These are phyloP conservation scores for Platycheirus albimanus DNA, from an alignment of 2,888 invertebrate genomes.

Conservation along the genomic window DNA sequence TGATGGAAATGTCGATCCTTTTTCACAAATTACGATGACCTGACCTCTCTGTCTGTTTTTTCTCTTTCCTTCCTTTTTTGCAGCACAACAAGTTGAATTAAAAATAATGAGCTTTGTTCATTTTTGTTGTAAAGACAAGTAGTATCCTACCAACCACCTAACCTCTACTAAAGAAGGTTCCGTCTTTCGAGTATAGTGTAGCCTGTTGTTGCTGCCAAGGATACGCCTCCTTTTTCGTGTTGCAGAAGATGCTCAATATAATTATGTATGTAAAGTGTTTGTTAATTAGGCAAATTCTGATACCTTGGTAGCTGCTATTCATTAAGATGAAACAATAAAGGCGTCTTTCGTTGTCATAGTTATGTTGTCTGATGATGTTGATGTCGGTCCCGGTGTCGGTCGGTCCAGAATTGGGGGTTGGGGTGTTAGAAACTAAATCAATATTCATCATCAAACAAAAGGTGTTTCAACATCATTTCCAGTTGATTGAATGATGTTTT, in stretches of 20 bases:
- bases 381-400: too few species aligned
- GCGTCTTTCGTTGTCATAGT: neutral
- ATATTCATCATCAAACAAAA: constrained; percentile 29
- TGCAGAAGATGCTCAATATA: constrained; percentile 21
- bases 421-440: neutral
- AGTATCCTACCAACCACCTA: too few species aligned
- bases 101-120: constrained; percentile 36
- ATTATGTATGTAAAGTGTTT: constrained; percentile 34
- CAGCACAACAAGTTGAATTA: constrained; percentile 14
- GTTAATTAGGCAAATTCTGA: constrained; percentile 39
- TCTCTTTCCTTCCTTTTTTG: neutral
- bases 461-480: constrained; percentile 22
- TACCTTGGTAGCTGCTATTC: constrained; percentile 17
- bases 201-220: neutral
- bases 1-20: constrained; percentile 38
- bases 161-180: too few species aligned
- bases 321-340: constrained; percentile 33
- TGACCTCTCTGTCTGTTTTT: neutral
- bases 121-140: neutral
- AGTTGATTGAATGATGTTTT: constrained; percentile 27
- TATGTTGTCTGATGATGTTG: neutral
- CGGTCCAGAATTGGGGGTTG: too few species aligned
- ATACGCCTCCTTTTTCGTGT: neutral
- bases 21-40: constrained; percentile 29
- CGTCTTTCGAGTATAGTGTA: neutral